Conservation (phyloP, 2,113 vertebrate species). For the Podiceps cristatus region DNA sequence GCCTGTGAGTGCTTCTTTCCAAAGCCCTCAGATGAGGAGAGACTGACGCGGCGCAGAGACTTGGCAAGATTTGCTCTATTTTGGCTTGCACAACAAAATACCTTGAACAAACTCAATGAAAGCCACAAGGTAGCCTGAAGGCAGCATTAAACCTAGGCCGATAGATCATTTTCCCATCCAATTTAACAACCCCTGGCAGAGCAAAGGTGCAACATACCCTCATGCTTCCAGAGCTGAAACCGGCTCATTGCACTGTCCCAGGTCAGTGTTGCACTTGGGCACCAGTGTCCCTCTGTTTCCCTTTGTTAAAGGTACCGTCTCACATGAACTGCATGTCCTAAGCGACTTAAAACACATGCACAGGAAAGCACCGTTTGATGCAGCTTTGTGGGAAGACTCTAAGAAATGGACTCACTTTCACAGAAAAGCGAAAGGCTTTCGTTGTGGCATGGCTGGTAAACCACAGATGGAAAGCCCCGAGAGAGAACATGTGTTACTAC, state of each 20-base stretch:
- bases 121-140: background rate
- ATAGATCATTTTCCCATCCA: background rate
- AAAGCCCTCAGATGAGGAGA: background rate
- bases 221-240: background rate
- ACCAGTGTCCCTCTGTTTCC: background rate
- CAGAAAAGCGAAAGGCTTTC: background rate
- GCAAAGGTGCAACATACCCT: background rate
- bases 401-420: conserved; percentile 31
- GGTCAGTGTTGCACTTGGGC: background rate
- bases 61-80: background rate
- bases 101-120: background rate
- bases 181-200: background rate
- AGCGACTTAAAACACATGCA: background rate
- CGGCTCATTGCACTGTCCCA: background rate
- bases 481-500: background rate
- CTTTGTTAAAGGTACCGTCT: background rate
- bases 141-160: background rate
- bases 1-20: background rate
- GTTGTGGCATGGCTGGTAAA: conserved; percentile 50
- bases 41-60: background rate
- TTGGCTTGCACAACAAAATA: background rate
- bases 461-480: conserved; percentile 61
- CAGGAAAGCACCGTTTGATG: background rate
- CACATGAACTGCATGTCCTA: background rate
- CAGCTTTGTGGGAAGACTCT: background rate